Evolutionary conservation across 1,140 invertebrate species (phyloP), one percentile per base, ranked within the genome.

Genomic region (Thrips palmi): DNA sequence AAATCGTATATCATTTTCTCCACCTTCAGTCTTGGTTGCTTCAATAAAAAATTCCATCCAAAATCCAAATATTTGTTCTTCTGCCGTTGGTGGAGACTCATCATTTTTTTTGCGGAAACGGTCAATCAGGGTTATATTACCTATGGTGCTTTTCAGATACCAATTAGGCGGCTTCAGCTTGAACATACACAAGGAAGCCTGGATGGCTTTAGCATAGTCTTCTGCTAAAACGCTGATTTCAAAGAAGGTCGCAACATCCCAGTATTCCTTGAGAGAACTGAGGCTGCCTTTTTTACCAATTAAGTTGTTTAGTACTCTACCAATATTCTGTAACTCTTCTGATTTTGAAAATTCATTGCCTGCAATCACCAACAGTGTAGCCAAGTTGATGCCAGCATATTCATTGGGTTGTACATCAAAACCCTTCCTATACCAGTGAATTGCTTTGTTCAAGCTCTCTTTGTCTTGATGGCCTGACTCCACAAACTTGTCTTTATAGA

Each of bases 211-310:
- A 3, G 76, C 67, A 60, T 96, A 98, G 58, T 98, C 88, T 59
- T 97, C 86, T 11, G 92, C 92, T 11, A 99, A 60, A 1, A 98
- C 93, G 37, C 86, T 91, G 39, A 98, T 97, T 61, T 99, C 96
- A 60, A 99, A 98, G 62, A 97, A 98, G 1, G 93, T 98, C 0
- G 96, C 96, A 5, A 98, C 91, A 62, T 96, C 92, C 96, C 96
- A 99, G 54, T 99, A 99, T 52, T 98, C 93, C 49, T 81, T 83
- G 2, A 98, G 59, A 14, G 83, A 86, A 0, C 76, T 75, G 12
- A 99, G 57, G 54, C 85, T 92, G 15, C 94, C 94, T 59, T 98
- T 98, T 52, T 92, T 87, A 1, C 96, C 94, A 53, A 99, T 97
- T 29, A 97, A 64, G 65, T 94, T 94, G 58, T 97, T 98, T 31